Conservation (phyloP, 2,797 vertebrate species). For the Oreochromis grahami region DNA sequence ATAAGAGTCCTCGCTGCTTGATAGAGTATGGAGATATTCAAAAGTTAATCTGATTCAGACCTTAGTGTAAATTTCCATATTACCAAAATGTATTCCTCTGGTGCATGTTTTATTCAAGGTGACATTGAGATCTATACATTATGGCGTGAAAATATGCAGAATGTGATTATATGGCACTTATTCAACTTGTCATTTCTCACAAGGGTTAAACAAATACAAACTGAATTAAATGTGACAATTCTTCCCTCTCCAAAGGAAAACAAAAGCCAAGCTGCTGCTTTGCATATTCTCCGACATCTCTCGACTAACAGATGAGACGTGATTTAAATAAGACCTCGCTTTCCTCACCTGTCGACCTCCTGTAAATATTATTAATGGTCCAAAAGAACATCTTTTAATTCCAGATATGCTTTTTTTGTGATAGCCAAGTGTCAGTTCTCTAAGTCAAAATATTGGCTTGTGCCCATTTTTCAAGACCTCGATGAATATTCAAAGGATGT, state of each 20-base stretch:
- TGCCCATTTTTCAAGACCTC: constrained; percentile 90
- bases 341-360: constrained; percentile 67
- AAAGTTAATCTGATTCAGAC: constrained; percentile 73
- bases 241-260: constrained; percentile 57
- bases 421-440: constrained; percentile 85
- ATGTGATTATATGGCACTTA: constrained; percentile 79
- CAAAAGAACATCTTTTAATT: constrained; percentile 75
- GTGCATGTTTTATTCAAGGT: constrained; percentile 77
- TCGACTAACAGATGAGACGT: constrained; percentile 66
- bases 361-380: constrained; percentile 79
- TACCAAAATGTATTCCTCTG: constrained; percentile 78
- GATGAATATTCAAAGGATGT: constrained; percentile 97
- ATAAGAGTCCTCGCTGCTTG: constrained; percentile 23
- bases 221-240: constrained; percentile 72
- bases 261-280: constrained; percentile 62
- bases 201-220: constrained; percentile 77
- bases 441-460: constrained; percentile 79
- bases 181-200: constrained; percentile 78
- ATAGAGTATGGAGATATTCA: constrained; percentile 66
- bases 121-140: constrained; percentile 74
- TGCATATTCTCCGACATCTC: constrained; percentile 72
- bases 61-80: constrained; percentile 76
- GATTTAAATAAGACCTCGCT: constrained; percentile 76
- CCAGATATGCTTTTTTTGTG: constrained; percentile 76
- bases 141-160: constrained; percentile 72